Base-by-base conservation (phyloP, 2,797 vertebrate genomes). In the Malurus leucopterus region DNA sequence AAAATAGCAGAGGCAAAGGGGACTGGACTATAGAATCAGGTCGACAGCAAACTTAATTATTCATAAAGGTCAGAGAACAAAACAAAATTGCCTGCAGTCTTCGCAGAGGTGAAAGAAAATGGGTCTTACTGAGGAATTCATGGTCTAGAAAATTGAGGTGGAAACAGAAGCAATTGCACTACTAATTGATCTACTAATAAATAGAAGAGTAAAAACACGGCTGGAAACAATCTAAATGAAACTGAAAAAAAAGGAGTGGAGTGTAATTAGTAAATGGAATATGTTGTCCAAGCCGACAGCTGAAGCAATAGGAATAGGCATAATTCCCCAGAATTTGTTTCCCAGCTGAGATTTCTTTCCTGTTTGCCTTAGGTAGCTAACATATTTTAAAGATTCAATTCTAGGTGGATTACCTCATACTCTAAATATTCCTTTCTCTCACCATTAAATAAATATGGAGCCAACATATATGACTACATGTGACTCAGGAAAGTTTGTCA, bases 31-130 rank as follows among this genome's bases (percentile, higher is more conserved):
- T 36, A 74, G 64, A 74, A 84, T 63, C 67, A 67, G 81, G 65
- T 75, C 80, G 86, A 82, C 43, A 67, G 70, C 86, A 84, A 92
- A 83, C 90, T 95, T 94, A 96, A 96, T 95, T 94, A 93, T 89
- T 89, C 64, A 95, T 95, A 92, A 95, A 95, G 95, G 93, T 94
- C 83, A 86, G 91, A 89, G 86, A 95, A 90, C 77, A 76, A 81
- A 93, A 90, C 30, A 77, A 92, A 93, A 85, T 82, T 84, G 68
- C 49, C 70, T 61, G 49, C 20, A 58, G 84, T 75, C 51, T 72
- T 92, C 7, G 5, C 50, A 74, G 62, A 81, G 27, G 34, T 67
- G 80, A 89, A 86, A 67, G 46, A 82, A 88, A 77, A 72, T 43
- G 54, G 38, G 38, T 47, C 41, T 90, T 77, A 36, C 44, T 4